phyloP scores from a whole-genome alignment of 35 echinoderm and acorn worm genomes.

The Chiridota heheva region DNA sequence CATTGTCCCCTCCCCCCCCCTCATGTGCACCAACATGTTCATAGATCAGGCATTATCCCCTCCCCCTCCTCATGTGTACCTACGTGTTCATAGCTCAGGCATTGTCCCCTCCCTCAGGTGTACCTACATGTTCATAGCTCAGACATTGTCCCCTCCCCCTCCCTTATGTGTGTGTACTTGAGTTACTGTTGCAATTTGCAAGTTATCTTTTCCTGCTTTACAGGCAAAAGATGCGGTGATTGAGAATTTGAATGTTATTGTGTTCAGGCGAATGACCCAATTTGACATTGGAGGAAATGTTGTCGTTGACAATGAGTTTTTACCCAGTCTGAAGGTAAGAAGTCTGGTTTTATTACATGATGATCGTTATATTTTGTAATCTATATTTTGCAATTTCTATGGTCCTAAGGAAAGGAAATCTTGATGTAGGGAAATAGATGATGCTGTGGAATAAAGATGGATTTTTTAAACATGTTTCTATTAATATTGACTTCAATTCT shows the following conservation, averaged over 20 bases:
- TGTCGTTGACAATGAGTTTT: slow-evolving; percentile 64
- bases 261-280: slow-evolving; percentile 79
- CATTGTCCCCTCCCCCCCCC: too few species aligned
- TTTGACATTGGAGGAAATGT: slow-evolving; percentile 97
- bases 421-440: background rate
- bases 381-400: background rate
- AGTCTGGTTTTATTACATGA: background rate
- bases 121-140: too few species aligned
- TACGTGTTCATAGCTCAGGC: too few species aligned
- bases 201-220: background rate
- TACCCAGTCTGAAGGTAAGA: slow-evolving; percentile 84
- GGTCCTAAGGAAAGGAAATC: background rate
- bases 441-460: too few species aligned
- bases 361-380: background rate
- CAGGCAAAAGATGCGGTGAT: slow-evolving; percentile 67
- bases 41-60: too few species aligned
- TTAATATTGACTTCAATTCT: too few species aligned
- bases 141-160: too few species aligned
- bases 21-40: too few species aligned
- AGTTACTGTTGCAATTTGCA: background rate
- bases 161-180: too few species aligned
- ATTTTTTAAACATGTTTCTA: too few species aligned
- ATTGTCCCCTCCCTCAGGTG: too few species aligned
- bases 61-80: too few species aligned
- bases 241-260: slow-evolving; percentile 76